Conservation (phyloP, 1,140 invertebrate genomes). For the Cyclina sinensis region DNA sequence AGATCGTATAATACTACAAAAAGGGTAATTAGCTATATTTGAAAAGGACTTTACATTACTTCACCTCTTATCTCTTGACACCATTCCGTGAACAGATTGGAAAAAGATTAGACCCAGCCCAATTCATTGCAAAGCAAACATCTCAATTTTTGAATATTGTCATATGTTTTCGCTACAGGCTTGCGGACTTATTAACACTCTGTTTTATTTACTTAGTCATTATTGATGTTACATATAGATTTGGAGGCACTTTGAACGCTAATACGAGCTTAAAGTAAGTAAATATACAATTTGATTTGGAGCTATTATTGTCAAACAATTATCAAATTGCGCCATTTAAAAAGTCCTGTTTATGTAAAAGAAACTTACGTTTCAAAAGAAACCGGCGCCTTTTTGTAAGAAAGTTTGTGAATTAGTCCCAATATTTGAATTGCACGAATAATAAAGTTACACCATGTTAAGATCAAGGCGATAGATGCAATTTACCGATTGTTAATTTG, state of each 20-base stretch:
- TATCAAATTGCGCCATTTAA: conserved; percentile 42
- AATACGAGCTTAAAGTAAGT: conserved; percentile 55
- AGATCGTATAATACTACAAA: not conserved
- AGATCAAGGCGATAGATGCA: not conserved
- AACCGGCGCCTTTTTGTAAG: conserved; percentile 36
- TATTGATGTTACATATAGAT: conserved; percentile 60
- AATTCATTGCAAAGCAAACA: conserved; percentile 53
- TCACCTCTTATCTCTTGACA: conserved; percentile 59
- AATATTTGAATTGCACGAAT: conserved; percentile 20
- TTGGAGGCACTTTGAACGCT: conserved; percentile 58
- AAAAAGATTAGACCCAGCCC: conserved; percentile 33
- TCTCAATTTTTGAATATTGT: conserved; percentile 53
- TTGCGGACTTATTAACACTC: conserved; percentile 63
- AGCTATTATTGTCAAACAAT: conserved; percentile 41
- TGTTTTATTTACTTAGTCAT: conserved; percentile 51
- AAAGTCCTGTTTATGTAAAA: not conserved
- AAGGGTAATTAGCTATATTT: conserved; percentile 7
- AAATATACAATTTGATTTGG: conserved; percentile 46
- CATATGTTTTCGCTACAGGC: conserved; percentile 57
- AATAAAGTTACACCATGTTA: conserved; percentile 12
- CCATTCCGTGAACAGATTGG: conserved; percentile 57
- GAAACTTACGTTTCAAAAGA: conserved; percentile 20
- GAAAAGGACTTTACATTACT: conserved; percentile 17
- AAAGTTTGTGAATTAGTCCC: conserved; percentile 3
- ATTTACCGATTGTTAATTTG: not conserved